These are phyloP conservation scores for Notiomystis cincta DNA, from an alignment of 2,113 vertebrate genomes.

Conservation along the genomic window DNA sequence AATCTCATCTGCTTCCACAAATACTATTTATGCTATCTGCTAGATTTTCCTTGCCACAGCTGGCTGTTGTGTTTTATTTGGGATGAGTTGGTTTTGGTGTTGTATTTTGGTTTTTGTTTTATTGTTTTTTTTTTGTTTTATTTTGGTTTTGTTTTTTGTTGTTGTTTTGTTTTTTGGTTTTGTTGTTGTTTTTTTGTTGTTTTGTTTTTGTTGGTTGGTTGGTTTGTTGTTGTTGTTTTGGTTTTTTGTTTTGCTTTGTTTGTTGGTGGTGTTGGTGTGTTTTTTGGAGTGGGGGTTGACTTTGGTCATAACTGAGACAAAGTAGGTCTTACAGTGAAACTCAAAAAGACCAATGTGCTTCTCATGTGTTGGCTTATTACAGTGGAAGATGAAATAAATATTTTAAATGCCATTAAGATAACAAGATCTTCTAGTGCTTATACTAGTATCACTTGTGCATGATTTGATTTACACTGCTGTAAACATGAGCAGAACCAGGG, in stretches of 20 bases:
- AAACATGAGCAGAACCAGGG: not conserved
- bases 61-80: not conserved
- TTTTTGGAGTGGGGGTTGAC: no score
- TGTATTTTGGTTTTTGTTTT: not conserved
- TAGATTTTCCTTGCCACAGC: slow-evolving; percentile 6
- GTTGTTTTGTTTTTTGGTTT: no score
- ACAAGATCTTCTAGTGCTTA: not conserved
- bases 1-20: not conserved
- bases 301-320: not conserved
- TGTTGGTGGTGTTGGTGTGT: no score
- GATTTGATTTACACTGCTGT: not conserved
- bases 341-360: not conserved
- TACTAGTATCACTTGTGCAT: not conserved
- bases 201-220: no score
- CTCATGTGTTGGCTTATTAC: not conserved
- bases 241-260: no score
- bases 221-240: no score
- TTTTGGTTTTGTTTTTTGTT: not conserved
- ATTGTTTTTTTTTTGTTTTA: not conserved
- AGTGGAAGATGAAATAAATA: not conserved
- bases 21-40: not conserved
- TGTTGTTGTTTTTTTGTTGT: not conserved
- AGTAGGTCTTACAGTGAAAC: not conserved
- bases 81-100: not conserved
- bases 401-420: not conserved